Conservation (phyloP, 2,797 vertebrate genomes). For the Sebastes hubbsi region DNA sequence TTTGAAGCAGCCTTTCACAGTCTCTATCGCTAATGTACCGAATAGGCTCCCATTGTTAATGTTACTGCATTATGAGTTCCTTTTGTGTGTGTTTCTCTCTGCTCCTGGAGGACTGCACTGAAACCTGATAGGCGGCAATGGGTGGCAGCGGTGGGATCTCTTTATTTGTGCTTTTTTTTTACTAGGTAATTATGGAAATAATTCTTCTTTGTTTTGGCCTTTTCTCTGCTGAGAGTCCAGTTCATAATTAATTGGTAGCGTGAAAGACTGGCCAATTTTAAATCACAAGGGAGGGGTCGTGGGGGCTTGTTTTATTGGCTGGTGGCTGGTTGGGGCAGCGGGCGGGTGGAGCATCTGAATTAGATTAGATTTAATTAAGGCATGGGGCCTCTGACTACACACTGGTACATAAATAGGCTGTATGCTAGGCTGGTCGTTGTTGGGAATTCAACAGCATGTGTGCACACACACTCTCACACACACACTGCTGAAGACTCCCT, state of each 20-base stretch:
- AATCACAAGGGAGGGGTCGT: slow-evolving; percentile 69
- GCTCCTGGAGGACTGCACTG: slow-evolving; percentile 49
- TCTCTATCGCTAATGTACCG: slow-evolving; percentile 55
- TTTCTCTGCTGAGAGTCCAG: slow-evolving; percentile 59
- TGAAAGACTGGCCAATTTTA: slow-evolving; percentile 70
- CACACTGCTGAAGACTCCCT: slow-evolving; percentile 33
- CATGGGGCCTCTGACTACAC: slow-evolving; percentile 62
- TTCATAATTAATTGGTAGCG: slow-evolving; percentile 71
- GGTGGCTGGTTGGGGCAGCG: slow-evolving; percentile 54
- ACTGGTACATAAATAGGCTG: slow-evolving; percentile 61
- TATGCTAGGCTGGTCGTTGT: slow-evolving; percentile 57
- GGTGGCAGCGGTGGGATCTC: slow-evolving; percentile 60
- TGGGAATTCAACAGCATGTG: slow-evolving; percentile 46
- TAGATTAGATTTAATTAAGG: slow-evolving; percentile 79
- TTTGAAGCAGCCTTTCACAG: slow-evolving; percentile 68
- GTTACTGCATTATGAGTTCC: slow-evolving; percentile 61
- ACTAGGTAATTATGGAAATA: slow-evolving; percentile 77
- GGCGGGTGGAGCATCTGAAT: slow-evolving; percentile 73
- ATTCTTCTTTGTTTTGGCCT: slow-evolving; percentile 70
- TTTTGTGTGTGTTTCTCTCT: slow-evolving; percentile 65
- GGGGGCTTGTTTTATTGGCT: slow-evolving; percentile 73
- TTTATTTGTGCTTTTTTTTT: slow-evolving; percentile 53
- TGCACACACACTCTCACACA: slow-evolving; percentile 4
- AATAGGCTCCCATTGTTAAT: slow-evolving; percentile 64
- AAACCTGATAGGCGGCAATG: slow-evolving; percentile 61